Base-by-base conservation (phyloP, 2,113 vertebrate species). In the Pluvialis apricaria region DNA sequence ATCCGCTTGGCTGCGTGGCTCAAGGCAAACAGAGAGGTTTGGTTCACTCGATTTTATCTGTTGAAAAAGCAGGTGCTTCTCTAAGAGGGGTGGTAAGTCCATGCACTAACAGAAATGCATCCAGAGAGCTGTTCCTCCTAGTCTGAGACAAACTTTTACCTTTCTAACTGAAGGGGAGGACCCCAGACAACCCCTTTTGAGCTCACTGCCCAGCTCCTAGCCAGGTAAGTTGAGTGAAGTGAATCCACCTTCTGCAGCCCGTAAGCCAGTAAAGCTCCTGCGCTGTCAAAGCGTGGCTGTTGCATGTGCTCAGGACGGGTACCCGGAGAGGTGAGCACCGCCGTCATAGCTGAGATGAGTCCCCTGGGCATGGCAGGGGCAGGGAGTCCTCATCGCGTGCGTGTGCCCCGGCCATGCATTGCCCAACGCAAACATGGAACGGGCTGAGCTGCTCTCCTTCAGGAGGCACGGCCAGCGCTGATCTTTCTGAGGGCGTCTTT, bases 271-370 rank as follows among this genome's bases (percentile, higher is more conserved):
- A 61, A 38, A 52, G 8, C 16, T 83, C 34, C 20, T 45, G 28
- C 2, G 0, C 25, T 6, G 5, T 25, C 36, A 20, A 49, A 49
- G 31, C 7, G 10, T 14, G 0, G 0, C 32, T 34, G 36, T 19
- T 34, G 26, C 36, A 13, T 0, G 1, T 61, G 40, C 34, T 19
- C 28, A 55, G 54, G 34, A 45, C 8, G 7, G 29, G 29, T 15
- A 47, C 24, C 16, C 9, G 15, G 40, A 47, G 38, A 40, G 47
- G 40, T 21, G 55, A 82, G 47, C 20, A 10, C 24, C 11, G 19
- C 12, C 15, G 24, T 5, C 22, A 14, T 24, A 61, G 54, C 54
- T 60, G 45, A 60, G 52, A 44, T 10, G 20, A 19, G 17, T 34
- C 15, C 79, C 15, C 54, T 34, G 45, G 29, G 28, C 5, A 26